A percentile compares a stretch with the other conserved stretches of the same genome.
Conservation (phyloP, 2,113 vertebrate genomes). For the Takifugu flavidus region DNA sequence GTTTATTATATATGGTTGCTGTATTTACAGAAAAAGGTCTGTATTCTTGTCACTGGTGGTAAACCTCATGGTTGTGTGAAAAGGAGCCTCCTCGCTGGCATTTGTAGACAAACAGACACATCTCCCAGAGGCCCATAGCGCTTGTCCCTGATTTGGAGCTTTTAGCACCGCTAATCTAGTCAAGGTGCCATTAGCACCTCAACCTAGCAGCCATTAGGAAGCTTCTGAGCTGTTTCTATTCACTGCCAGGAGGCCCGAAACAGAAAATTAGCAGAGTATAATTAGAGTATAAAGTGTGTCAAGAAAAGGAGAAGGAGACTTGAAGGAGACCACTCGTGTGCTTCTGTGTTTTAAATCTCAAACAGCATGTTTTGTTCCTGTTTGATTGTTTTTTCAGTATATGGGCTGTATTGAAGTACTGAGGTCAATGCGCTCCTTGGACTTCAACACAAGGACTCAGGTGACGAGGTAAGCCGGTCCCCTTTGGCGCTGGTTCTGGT, state of each 20-base stretch:
- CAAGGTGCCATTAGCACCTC: constrained; percentile 62
- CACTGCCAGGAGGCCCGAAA: constrained; percentile 7
- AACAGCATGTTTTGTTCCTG: not conserved
- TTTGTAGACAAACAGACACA: constrained; percentile 23
- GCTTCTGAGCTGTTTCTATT: constrained; percentile 32
- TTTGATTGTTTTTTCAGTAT: constrained; percentile 75
- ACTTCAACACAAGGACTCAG: constrained; percentile 94
- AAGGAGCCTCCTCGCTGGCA: not conserved
- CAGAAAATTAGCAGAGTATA: constrained; percentile 12
- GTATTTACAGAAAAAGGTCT: too few species aligned
- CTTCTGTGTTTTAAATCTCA: too few species aligned
- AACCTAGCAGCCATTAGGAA: constrained; percentile 49
- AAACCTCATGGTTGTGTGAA: constrained; percentile 4
- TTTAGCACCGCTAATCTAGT: constrained; percentile 59
- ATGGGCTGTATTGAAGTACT: constrained; percentile 97
- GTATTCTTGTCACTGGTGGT: not conserved
- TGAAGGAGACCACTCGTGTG: too few species aligned
- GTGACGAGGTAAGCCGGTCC: constrained; percentile 85
- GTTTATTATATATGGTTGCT: too few species aligned
- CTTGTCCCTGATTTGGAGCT: constrained; percentile 40
- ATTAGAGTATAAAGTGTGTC: not conserved
- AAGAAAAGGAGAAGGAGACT: too few species aligned
- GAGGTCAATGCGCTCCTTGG: constrained; percentile 93
- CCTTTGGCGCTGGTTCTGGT: not conserved
- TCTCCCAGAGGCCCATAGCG: constrained; percentile 29